phyloP scores from a whole-genome alignment of 2,797 vertebrate genomes.

The Pseudochromis fuscus region DNA sequence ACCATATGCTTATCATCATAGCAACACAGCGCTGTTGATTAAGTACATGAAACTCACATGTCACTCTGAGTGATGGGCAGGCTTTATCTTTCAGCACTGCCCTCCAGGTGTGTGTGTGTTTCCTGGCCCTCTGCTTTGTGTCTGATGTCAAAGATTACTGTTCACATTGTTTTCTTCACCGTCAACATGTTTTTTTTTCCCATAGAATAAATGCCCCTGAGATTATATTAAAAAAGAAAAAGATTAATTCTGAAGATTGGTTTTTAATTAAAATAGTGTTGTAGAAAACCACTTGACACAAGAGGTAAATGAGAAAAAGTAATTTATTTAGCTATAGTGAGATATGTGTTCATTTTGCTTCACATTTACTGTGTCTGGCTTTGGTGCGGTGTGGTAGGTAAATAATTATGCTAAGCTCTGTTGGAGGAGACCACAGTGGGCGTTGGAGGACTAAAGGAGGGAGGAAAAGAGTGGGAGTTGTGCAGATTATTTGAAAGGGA shows the following conservation, averaged over 20 bases:
- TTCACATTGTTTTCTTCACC: slow-evolving; percentile 47
- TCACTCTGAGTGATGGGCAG: slow-evolving; percentile 60
- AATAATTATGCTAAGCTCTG: slow-evolving; percentile 7
- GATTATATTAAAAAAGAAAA: slow-evolving; percentile 35
- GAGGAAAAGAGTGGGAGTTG: slow-evolving; percentile 43
- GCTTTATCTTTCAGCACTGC: slow-evolving; percentile 56
- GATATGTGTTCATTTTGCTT: slow-evolving; percentile 29
- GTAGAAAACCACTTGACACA: slow-evolving; percentile 38
- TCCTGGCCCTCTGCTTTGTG: slow-evolving; percentile 4
- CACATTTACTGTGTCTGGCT: slow-evolving; percentile 7
- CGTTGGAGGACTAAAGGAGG: slow-evolving; percentile 11
- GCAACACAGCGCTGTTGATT: slow-evolving; percentile 24
- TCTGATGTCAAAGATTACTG: slow-evolving; percentile 39
- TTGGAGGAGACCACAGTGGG: slow-evolving; percentile 25
- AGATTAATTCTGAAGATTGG: slow-evolving; percentile 65
- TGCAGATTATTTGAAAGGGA: slow-evolving; percentile 38
- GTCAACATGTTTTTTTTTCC: slow-evolving; percentile 23
- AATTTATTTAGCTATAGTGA: slow-evolving; percentile 39
- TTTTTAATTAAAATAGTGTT: slow-evolving; percentile 70
- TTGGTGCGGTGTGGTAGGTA: slow-evolving; percentile 5
- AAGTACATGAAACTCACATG: slow-evolving; percentile 29
- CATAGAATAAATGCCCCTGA: slow-evolving; percentile 44
- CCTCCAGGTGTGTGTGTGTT: neutral
- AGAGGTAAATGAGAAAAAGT: slow-evolving; percentile 37
- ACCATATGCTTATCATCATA: slow-evolving; percentile 37